Evolutionary conservation across 2,797 vertebrate species (phyloP).

Genomic region (Pseudomugil tenellus): DNA sequence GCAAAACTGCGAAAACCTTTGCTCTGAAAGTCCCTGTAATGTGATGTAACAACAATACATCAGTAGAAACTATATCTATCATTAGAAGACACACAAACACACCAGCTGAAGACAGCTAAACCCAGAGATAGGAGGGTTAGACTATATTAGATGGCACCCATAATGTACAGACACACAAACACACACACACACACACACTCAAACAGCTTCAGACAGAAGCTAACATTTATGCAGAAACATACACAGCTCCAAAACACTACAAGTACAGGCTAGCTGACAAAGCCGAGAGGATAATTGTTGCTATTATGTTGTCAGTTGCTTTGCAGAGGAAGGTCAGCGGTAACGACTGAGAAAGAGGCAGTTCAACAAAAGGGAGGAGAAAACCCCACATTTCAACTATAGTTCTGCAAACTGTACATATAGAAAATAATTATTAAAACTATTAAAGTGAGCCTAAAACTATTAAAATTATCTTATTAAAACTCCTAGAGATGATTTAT

Average conservation of each 20-base stretch:
- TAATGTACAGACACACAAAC: too few relatives aligned
- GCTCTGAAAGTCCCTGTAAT: conserved; percentile 2
- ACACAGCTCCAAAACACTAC: conserved; percentile 42
- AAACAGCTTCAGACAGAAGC: conserved; percentile 7
- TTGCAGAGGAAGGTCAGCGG: conserved; percentile 1
- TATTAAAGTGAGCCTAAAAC: too few relatives aligned
- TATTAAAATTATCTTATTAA: too few relatives aligned
- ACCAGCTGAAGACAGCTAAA: conserved; percentile 46
- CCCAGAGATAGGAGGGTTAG: conserved; percentile 15
- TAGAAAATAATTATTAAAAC: too few relatives aligned
- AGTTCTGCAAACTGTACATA: not conserved
- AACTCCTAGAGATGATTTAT: not conserved
- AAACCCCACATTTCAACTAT: not conserved
- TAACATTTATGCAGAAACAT: conserved; percentile 37
- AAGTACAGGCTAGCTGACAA: conserved; percentile 40
- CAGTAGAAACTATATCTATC: conserved; percentile 22
- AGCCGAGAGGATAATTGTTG: conserved; percentile 46
- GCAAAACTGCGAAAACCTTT: conserved; percentile 6
- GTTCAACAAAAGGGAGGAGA: conserved; percentile 7
- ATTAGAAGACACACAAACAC: conserved; percentile 37
- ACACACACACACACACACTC: not conserved
- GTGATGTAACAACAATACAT: conserved; percentile 16
- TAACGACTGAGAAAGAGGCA: not conserved
- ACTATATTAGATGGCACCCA: conserved; percentile 27
- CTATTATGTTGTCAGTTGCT: conserved; percentile 57